Conservation (phyloP, 2,113 vertebrate species). For the Canis aureus region DNA sequence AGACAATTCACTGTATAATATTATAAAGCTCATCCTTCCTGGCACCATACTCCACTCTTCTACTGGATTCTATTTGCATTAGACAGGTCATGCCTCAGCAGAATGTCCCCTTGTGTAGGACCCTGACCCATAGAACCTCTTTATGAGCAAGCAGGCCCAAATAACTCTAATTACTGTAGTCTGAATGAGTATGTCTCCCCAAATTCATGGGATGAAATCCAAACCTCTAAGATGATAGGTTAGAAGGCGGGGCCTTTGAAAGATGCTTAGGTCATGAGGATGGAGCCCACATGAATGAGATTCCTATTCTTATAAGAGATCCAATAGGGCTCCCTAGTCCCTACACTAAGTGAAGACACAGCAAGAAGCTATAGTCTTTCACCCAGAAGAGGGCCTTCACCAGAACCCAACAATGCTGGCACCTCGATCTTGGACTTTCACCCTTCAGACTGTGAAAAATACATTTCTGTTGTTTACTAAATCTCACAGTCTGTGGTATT, state of each 20-base stretch:
- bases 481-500: background rate
- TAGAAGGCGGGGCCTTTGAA: background rate
- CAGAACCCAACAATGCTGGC: background rate
- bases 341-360: background rate
- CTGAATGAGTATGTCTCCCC: background rate
- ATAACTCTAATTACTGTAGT: background rate
- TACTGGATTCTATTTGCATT: background rate
- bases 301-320: background rate
- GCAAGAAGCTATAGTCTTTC: background rate
- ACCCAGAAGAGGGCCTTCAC: background rate
- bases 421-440: background rate
- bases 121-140: background rate
- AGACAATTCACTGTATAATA: background rate
- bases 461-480: background rate
- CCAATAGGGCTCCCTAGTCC: background rate
- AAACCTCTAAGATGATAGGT: background rate
- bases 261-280: background rate
- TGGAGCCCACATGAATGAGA: background rate
- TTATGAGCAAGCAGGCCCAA: background rate
- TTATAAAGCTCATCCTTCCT: background rate
- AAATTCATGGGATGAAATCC: background rate
- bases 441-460: background rate
- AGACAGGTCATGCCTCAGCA: background rate
- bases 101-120: background rate
- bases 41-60: background rate